phyloP scores from a whole-genome alignment of 2,888 invertebrate species.

The Polydesmus complanatus region DNA sequence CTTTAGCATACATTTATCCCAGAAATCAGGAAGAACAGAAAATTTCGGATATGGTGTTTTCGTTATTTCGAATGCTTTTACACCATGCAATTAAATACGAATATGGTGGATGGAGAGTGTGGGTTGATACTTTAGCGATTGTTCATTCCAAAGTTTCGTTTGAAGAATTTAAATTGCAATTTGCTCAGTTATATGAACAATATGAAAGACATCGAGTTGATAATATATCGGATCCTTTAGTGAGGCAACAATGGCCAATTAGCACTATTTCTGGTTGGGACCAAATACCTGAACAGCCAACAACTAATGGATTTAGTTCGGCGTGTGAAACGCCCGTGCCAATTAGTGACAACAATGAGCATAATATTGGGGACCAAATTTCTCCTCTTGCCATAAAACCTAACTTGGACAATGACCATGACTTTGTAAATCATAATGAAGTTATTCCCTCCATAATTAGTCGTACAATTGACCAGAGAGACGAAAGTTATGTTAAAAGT shows the following conservation, averaged over 20 bases:
- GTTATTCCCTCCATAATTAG: conserved; percentile 19
- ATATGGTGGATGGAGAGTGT: conserved; percentile 98
- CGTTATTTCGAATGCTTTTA: conserved; percentile 87
- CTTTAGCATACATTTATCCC: conserved; percentile 95
- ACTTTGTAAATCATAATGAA: neutral
- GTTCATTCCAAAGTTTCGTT: conserved; percentile 98
- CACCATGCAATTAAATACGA: conserved; percentile 99
- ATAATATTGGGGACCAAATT: neutral
- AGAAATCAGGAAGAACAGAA: conserved; percentile 88
- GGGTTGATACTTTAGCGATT: conserved; percentile 98
- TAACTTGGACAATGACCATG: neutral
- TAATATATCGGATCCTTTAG: conserved; percentile 87
- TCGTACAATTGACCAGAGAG: neutral
- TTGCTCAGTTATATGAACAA: conserved; percentile 93
- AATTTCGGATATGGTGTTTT: conserved; percentile 95
- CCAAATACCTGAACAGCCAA: conserved; percentile 10
- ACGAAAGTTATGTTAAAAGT: neutral
- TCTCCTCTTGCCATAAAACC: neutral
- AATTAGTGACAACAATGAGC: neutral
- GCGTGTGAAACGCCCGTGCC: neutral
- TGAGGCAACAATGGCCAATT: conserved; percentile 80
- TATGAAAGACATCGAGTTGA: conserved; percentile 87
- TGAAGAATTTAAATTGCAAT: conserved; percentile 94
- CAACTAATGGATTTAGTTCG: neutral
- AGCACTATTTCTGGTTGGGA: conserved; percentile 76